Base-by-base conservation (phyloP, 2,797 vertebrate genomes). In the Peromyscus melanophrys region DNA sequence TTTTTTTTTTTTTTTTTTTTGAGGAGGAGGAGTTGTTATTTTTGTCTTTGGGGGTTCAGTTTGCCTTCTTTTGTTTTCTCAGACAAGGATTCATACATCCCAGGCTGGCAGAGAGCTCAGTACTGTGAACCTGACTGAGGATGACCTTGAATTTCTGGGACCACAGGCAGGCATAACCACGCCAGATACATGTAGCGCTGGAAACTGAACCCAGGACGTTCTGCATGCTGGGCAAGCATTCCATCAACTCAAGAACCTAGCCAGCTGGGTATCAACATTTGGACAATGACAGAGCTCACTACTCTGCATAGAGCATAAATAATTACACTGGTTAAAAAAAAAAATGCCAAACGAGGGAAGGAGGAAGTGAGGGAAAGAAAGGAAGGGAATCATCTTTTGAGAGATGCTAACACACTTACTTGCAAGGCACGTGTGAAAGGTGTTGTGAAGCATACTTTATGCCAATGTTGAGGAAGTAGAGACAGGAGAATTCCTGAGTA, bases 221-320 rank as follows among this genome's bases (percentile, higher is more conserved):
- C 67, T 13, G 27, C n/a, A 2, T 1, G 25, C 25, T 11, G 25
- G 25, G 25, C 67, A 55, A 87, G 49, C 27, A 21, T 8, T 6
- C 8, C 25, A 88, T 16, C 49, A 73, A 59, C 27, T 73, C 14
- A 75, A 71, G 69, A 31, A 59, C 52, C n/a, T 23, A 57, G 67
- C 16, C 8, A 19, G 37, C 16, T 27, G 12, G 25, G 23, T 12
- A 29, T 88, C 67, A 55, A 49, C 46, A 23, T 86, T 73, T 76
- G 83, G 77, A 90, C n/a, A 75, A 87, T 6, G 2, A 40, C 0
- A 75, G n/a, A 40, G 19, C 65, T 85, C 69, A 67, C 10, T 23
- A 17, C 46, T 67, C 85, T 81, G 59, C n/a, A 73, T 0, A 92
- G 59, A 96, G 43, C 46, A 71, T 94, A 81, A 94, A 77, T 55